Conservation (phyloP, 2,797 vertebrate species). For the Clarias pachynema region DNA sequence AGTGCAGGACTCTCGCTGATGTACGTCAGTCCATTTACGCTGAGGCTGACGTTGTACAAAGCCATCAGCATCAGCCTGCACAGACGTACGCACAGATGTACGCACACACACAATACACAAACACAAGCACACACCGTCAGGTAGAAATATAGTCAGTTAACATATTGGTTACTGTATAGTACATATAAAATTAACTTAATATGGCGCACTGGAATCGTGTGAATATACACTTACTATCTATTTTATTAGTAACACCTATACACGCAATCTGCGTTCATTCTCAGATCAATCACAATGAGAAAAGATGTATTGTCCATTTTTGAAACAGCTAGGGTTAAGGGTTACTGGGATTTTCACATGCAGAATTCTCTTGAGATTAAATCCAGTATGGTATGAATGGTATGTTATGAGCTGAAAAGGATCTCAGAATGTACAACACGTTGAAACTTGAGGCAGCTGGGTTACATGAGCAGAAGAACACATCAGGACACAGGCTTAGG, state of each 20-base stretch:
- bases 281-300: background rate
- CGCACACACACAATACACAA: slow-evolving; percentile 57
- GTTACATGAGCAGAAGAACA: background rate
- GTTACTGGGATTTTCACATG: background rate
- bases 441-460: background rate
- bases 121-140: slow-evolving; percentile 5
- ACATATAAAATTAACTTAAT: background rate
- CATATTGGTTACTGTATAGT: too few species aligned
- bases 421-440: background rate
- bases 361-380: background rate
- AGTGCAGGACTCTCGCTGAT: slow-evolving; percentile 83
- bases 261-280: background rate
- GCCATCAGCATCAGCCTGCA: slow-evolving; percentile 90
- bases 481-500: background rate
- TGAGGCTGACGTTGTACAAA: slow-evolving; percentile 93
- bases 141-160: background rate
- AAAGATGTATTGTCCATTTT: background rate
- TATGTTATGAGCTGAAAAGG: background rate
- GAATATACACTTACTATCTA: background rate
- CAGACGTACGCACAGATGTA: slow-evolving; percentile 28
- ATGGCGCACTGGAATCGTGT: background rate
- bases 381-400: background rate
- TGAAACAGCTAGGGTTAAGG: background rate
- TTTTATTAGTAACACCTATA: background rate
- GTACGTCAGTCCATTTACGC: slow-evolving; percentile 84